These are phyloP conservation scores for Dipodomys merriami DNA, from an alignment of 2,113 vertebrate genomes.

Conservation along the genomic window DNA sequence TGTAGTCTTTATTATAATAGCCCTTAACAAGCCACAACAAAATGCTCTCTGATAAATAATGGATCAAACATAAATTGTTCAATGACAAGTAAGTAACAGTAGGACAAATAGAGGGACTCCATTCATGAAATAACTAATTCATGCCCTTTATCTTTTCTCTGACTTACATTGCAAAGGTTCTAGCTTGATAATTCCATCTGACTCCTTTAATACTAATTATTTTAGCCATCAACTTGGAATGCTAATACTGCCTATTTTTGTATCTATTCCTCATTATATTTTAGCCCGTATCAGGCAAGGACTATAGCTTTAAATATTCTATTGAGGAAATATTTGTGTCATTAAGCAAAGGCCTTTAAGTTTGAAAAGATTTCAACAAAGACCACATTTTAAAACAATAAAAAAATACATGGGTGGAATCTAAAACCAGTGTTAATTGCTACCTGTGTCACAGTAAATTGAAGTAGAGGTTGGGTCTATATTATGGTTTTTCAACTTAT, in stretches of 20 bases:
- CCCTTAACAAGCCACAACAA: background rate
- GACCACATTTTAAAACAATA: background rate
- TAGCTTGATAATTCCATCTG: background rate
- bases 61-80: background rate
- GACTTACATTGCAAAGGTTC: background rate
- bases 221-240: background rate
- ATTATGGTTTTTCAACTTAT: background rate
- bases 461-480: background rate
- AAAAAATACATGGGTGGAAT: background rate
- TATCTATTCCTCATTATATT: constrained; percentile 5
- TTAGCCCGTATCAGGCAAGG: background rate
- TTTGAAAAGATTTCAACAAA: background rate
- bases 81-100: background rate
- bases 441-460: background rate
- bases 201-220: background rate
- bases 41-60: background rate
- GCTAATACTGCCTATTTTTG: background rate
- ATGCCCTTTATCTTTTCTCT: background rate
- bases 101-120: background rate
- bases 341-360: background rate
- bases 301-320: background rate
- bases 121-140: accelerated
- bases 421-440: background rate
- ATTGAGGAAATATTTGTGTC: no score
- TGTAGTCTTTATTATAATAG: background rate